phyloP scores from a whole-genome alignment of 1,140 invertebrate genomes.

The Drosophila hydei region DNA sequence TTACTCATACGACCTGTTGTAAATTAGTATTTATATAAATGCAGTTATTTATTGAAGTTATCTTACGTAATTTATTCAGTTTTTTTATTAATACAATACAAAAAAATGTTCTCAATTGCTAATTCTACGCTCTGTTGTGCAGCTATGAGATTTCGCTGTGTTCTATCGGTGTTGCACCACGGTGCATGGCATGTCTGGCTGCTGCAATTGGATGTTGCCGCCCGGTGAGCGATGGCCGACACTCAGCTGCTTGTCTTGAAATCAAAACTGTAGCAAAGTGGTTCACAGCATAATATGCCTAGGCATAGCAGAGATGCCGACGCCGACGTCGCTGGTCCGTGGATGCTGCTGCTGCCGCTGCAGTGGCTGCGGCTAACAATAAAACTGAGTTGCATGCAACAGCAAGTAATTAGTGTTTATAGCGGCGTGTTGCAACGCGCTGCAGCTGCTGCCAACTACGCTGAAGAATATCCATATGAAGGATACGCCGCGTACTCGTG shows the following conservation, averaged over 20 bases:
- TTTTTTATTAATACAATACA: too few species aligned
- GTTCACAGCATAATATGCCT: slow-evolving; percentile 21
- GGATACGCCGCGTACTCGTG: slow-evolving; percentile 68
- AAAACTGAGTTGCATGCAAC: slow-evolving; percentile 82
- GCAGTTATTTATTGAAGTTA: too few species aligned
- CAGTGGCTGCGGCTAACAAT: slow-evolving; percentile 61
- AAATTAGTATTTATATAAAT: too few species aligned
- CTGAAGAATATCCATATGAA: slow-evolving; percentile 66
- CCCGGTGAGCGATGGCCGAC: slow-evolving; percentile 49
- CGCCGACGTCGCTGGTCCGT: neutral
- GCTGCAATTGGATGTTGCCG: slow-evolving; percentile 27
- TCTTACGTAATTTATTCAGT: too few species aligned
- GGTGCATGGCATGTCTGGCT: slow-evolving; percentile 25
- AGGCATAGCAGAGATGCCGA: slow-evolving; percentile 32
- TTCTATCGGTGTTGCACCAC: slow-evolving; percentile 31
- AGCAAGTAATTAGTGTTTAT: slow-evolving; percentile 80
- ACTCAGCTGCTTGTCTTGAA: slow-evolving; percentile 67
- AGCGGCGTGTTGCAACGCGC: slow-evolving; percentile 64
- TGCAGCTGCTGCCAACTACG: slow-evolving; percentile 60
- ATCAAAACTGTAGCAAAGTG: slow-evolving; percentile 74
- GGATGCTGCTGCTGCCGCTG: slow-evolving; percentile 38
- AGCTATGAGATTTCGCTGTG: too few species aligned
- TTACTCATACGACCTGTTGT: slow-evolving; percentile 5
- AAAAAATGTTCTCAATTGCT: too few species aligned
- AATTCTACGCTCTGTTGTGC: too few species aligned